These are phyloP conservation scores for Phaenicophaeus curvirostris DNA, from an alignment of 2,797 vertebrate genomes.

Conservation along the genomic window DNA sequence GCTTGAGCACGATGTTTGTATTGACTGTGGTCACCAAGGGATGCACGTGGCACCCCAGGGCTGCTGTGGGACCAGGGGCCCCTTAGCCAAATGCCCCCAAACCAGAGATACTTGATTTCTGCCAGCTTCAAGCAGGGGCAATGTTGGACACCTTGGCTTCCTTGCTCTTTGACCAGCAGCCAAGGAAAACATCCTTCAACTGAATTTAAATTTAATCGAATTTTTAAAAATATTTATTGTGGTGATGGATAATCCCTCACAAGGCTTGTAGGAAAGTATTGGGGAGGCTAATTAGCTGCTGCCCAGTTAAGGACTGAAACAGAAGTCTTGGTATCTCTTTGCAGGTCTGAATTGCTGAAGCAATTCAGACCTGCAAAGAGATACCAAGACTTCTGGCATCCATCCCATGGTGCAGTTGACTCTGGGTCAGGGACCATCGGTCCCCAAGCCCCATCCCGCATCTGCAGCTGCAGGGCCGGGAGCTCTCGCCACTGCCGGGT, in stretches of 20 bases:
- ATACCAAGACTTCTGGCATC: no score
- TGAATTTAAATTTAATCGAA: background rate
- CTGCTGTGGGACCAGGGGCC: background rate
- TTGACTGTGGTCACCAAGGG: background rate
- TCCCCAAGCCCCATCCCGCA: fast-evolving
- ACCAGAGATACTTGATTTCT: no score
- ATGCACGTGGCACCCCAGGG: background rate
- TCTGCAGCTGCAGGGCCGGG: fast-evolving
- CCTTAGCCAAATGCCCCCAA: background rate
- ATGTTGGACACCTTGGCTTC: background rate
- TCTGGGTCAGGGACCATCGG: background rate
- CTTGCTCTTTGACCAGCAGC: background rate
- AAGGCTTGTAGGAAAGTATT: background rate
- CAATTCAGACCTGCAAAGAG: no score
- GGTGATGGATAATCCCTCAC: background rate
- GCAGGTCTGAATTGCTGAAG: background rate
- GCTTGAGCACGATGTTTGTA: background rate
- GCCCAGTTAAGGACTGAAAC: background rate
- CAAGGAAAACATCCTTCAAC: background rate
- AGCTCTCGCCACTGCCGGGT: fast-evolving
- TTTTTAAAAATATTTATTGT: background rate
- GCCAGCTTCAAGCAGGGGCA: background rate
- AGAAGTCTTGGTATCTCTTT: background rate
- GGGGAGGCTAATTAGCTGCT: background rate
- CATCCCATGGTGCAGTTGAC: fast-evolving